A percentile compares a stretch with the other conserved stretches of the same genome.
Conservation (phyloP, 2,113 vertebrate genomes). For the Oophaga pumilio region DNA sequence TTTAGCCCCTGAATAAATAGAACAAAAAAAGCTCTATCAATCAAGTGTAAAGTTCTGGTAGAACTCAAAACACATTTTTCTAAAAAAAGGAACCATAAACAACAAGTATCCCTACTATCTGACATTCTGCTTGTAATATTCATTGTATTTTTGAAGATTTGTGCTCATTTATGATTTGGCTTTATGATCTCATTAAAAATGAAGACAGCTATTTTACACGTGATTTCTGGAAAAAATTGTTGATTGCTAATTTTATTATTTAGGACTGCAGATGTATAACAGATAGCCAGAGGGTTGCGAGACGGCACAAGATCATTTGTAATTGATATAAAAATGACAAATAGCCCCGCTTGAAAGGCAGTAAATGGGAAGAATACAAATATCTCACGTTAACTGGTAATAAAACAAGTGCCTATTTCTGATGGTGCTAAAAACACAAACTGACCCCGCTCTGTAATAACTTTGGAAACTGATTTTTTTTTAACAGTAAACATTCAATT, state of each 20-base stretch:
- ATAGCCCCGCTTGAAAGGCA: slow-evolving; percentile 20
- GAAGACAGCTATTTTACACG: slow-evolving; percentile 22
- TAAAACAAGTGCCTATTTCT: slow-evolving; percentile 5
- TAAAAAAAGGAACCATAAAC: neutral
- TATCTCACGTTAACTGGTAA: slow-evolving; percentile 26
- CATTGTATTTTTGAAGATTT: slow-evolving; percentile 13
- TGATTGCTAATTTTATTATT: slow-evolving; percentile 34
- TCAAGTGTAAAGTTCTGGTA: neutral
- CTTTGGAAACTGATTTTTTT: neutral
- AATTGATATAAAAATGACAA: slow-evolving; percentile 42
- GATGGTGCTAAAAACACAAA: neutral
- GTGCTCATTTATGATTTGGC: slow-evolving; percentile 15
- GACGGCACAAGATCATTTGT: neutral
- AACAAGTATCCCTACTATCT: neutral
- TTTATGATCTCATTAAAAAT: slow-evolving; percentile 33
- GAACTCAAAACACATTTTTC: neutral
- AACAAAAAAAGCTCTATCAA: neutral
- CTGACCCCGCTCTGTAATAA: neutral
- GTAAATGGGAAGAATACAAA: slow-evolving; percentile 5
- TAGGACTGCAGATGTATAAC: neutral
- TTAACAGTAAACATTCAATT: neutral
- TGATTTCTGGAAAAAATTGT: neutral
- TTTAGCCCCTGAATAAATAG: neutral
- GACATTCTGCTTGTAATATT: neutral
- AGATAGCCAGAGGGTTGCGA: neutral